phyloP scores from a whole-genome alignment of 2,888 invertebrate species.

The Caenorhabditis panamensis region DNA sequence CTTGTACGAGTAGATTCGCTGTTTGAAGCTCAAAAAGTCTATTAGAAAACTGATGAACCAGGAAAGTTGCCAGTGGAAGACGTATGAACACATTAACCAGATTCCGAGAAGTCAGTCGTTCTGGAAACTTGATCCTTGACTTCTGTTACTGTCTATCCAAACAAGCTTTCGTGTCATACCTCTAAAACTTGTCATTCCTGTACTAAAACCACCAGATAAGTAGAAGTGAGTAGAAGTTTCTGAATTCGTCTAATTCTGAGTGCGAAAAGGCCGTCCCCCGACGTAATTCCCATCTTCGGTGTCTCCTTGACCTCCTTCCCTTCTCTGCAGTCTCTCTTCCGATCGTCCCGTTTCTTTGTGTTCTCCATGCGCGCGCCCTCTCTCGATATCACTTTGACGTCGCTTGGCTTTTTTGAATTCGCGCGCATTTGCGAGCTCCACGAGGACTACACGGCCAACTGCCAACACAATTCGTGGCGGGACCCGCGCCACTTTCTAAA shows the following conservation, averaged over 20 bases:
- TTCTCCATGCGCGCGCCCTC: background rate
- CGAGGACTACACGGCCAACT: constrained; percentile 32
- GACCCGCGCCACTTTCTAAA: constrained; percentile 2
- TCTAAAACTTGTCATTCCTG: constrained; percentile 11
- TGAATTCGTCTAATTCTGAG: constrained; percentile 9
- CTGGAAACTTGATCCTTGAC: constrained; percentile 1
- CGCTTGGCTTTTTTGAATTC: constrained; percentile 14
- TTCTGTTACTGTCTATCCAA: background rate
- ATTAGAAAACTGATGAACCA: constrained; percentile 45
- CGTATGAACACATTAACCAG: constrained; percentile 25
- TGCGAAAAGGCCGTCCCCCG: background rate
- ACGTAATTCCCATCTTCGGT: constrained; percentile 13
- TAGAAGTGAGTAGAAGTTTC: background rate
- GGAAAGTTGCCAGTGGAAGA: constrained; percentile 43
- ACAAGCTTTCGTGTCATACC: constrained; percentile 3
- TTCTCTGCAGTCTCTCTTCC: background rate
- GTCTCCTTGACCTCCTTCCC: constrained; percentile 30
- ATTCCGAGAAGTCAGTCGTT: constrained; percentile 7
- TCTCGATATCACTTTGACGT: background rate
- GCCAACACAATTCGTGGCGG: constrained; percentile 30
- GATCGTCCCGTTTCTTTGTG: background rate
- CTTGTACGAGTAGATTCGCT: constrained; percentile 17
- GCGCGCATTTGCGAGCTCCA: constrained; percentile 23
- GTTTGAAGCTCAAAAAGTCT: constrained; percentile 17
- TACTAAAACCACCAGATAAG: too few relatives aligned